Base-by-base conservation (phyloP, 2,888 invertebrate species). In the Orchesella flavescens region DNA sequence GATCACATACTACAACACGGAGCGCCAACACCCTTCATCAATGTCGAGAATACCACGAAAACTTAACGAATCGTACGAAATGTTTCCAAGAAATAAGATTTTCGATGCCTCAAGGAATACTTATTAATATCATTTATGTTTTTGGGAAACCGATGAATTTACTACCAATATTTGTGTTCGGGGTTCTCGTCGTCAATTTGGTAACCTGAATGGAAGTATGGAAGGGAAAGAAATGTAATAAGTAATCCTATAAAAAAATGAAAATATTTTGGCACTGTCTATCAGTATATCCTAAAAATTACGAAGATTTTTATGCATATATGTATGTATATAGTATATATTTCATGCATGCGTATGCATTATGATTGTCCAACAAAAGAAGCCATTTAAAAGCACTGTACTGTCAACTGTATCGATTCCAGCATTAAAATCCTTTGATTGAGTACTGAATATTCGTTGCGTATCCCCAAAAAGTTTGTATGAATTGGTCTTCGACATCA, bases 91-190 rank as follows among this genome's bases (percentile, higher is more conserved):
- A 79, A 79, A 65, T 80, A 69, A 66, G 80, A 80, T 73, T 80
- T 80, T 59, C 59, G 43, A 68, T 46, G 0, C 44, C 24, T 55
- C 21, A 1, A 49, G 23, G 59, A 80, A 66, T 53, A 44, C 34
- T 34, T 53, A 17, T n/a, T n/a, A n/a, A n/a, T n/a, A n/a, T 73
- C 73, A 66, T 80, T 80, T 73, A 80, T 80, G 34, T 34, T 34
- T 34, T 80, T 57, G 55, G 72, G 71, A 71, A 72, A 72, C 57
- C 34, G 34, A 19, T 72, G 66, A 44, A 73, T 69, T 73, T 73
- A 66, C 66, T 44, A 80, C 80, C 73, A 73, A 73, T 80, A 73
- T 80, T 80, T 80, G 73, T 72, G 72, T 80, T n/a, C n/a, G n/a
- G n/a, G n/a, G n/a, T n/a, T 55, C 59, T 73, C 21, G 44, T 73